A percentile compares a stretch with the other conserved stretches of the same genome.
These are phyloP conservation scores for Hartigia nigra DNA, from an alignment of 2,888 invertebrate genomes.

Conservation along the genomic window DNA sequence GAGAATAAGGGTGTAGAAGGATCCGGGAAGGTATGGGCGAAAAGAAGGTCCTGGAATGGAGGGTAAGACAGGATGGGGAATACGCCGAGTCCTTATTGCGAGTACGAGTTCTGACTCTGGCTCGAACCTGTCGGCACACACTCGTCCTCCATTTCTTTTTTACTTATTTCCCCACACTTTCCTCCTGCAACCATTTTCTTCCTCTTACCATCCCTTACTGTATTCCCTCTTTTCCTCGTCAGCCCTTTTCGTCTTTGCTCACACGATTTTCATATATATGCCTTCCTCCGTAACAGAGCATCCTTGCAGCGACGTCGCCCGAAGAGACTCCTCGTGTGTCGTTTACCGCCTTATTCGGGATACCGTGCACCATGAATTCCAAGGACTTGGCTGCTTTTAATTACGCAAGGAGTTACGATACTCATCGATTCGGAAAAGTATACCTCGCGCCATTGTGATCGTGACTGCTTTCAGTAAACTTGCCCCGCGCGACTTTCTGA, in stretches of 20 bases:
- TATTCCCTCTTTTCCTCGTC: no score
- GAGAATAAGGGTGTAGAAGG: conserved; percentile 19
- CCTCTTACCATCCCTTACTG: background rate
- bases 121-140: conserved; percentile 19
- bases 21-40: conserved; percentile 30
- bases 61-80: conserved; percentile 23
- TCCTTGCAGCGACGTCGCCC: background rate
- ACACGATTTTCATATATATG: background rate
- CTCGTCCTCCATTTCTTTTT: background rate
- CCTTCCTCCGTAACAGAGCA: background rate
- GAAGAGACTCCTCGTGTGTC: background rate
- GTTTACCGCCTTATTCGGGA: background rate
- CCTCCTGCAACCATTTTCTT: background rate
- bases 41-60: conserved; percentile 2
- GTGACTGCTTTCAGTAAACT: background rate
- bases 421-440: background rate
- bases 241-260: background rate
- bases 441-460: background rate
- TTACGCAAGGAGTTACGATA: background rate
- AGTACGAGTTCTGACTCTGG: conserved; percentile 43
- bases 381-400: background rate
- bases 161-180: background rate
- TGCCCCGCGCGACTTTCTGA: background rate
- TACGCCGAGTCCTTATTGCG: conserved; percentile 47
- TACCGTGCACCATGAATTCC: background rate